A percentile compares a stretch with the other conserved stretches of the same genome.
phyloP scores from a whole-genome alignment of 2,113 vertebrate species.

The Indicator maculatus region DNA sequence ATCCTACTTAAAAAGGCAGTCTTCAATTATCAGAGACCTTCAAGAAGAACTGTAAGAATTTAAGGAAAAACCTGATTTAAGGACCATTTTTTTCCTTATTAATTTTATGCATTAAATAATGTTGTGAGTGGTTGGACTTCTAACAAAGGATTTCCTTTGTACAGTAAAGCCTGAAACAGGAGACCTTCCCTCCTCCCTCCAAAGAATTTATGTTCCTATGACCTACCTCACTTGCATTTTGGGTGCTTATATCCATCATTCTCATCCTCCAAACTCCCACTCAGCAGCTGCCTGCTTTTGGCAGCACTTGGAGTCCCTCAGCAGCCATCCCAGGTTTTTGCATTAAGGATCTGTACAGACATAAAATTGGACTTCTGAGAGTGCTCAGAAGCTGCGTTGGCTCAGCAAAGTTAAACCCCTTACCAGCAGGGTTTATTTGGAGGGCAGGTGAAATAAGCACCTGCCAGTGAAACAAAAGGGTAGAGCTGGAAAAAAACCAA shows the following conservation, averaged over 20 bases:
- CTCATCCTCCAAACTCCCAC: conserved; percentile 51
- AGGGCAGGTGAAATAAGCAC: conserved; percentile 53
- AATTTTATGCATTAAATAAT: background rate
- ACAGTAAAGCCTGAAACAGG: conserved; percentile 34
- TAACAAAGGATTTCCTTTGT: conserved; percentile 19
- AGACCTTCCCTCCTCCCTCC: background rate
- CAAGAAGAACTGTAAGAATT: background rate
- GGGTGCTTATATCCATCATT: conserved; percentile 38
- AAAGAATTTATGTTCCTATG: conserved; percentile 11
- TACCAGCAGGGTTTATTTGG: conserved; percentile 36
- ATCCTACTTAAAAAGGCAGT: background rate
- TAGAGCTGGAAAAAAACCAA: background rate
- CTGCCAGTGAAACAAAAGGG: background rate
- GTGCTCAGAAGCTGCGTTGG: background rate
- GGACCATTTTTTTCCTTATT: background rate
- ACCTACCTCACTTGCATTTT: conserved; percentile 29
- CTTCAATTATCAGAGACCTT: background rate
- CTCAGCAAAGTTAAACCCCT: background rate
- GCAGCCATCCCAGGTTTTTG: conserved; percentile 34
- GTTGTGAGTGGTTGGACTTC: background rate
- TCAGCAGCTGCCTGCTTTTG: conserved; percentile 65
- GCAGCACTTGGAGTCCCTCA: background rate
- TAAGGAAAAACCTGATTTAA: background rate
- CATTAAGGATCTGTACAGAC: conserved; percentile 34
- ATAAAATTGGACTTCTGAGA: conserved; percentile 18